These are phyloP conservation scores for Poecile atricapillus DNA, from an alignment of 2,113 vertebrate species.

Conservation along the genomic window DNA sequence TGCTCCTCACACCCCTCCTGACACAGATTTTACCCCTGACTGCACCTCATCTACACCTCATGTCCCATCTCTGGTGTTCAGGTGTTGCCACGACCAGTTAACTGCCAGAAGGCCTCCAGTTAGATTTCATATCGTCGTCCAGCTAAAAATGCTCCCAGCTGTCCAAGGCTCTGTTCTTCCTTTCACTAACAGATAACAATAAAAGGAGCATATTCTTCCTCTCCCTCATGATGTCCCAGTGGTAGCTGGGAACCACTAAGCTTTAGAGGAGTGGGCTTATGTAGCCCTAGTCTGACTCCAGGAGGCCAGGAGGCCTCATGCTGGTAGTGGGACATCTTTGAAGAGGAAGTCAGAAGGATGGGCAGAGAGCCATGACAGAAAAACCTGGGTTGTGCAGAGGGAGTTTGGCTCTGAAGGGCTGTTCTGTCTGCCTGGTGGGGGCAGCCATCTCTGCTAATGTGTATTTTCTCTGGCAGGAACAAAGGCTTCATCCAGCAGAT, in stretches of 20 bases:
- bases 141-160: neutral
- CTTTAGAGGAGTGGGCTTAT: neutral
- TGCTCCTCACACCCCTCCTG: neutral
- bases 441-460: neutral
- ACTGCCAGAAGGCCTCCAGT: neutral
- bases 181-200: neutral
- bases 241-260: neutral
- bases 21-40: neutral
- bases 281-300: neutral
- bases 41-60: neutral
- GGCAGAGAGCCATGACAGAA: neutral
- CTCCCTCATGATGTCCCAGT: accelerated
- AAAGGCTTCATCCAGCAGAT: neutral
- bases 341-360: neutral
- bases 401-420: neutral
- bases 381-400: neutral
- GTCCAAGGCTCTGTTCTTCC: neutral
- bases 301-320: neutral
- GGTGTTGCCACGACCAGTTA: neutral
- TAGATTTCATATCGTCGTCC: neutral
- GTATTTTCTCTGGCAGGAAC: neutral
- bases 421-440: neutral
- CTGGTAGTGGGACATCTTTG: neutral
- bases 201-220: neutral
- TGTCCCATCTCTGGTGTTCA: neutral